Base-by-base conservation (phyloP, 2,797 vertebrate genomes). In the Sebastes steindachneri region DNA sequence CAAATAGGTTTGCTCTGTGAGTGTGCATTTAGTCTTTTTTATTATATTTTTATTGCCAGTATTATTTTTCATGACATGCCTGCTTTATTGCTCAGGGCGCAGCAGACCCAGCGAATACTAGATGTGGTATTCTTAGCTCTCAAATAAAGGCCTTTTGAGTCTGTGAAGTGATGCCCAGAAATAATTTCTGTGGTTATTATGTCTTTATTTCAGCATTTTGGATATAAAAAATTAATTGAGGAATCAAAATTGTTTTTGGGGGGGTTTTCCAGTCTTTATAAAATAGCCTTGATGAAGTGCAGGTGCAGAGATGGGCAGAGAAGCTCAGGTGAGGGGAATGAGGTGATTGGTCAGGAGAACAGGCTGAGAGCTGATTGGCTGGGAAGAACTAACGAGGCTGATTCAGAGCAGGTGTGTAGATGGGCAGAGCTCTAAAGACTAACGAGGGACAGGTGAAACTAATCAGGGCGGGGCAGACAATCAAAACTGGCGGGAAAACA, bases 31-130 rank as follows among this genome's bases (percentile, higher is more conserved):
- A 59, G 26, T 66, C 55, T 71, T 84, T 90, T 84, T 75, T 77
- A 69, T 84, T 51, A 15, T 21, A 10, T 45, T 74, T 88, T 86
- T 90, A 87, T 73, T 70, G 64, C 63, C 35, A 17, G 33, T 77
- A 62, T 81, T 88, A 84, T 85, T 84, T 84, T 69, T 45, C 55
- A 21, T 60, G 48, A 81, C 64, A 59, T 55, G 55, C n/a, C n/a
- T 0, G 1, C 53, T 75, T 73, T 84, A 82, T 85, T 63, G 74
- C 33, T 15, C 37, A 63, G 15, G 21, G 31, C 1, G 3, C 28
- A 54, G 70, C 67, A 68, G 41, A 70, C 7, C 37, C 33, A 53
- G 33, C 35, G 29, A 45, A 65, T 31, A 31, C 7, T 19, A 37
- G 28, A 60, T 3, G 1, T 15, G 11, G 53, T 62, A 21, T 55